These are phyloP conservation scores for Pangasius djambal DNA, from an alignment of 2,797 vertebrate genomes.

Conservation along the genomic window DNA sequence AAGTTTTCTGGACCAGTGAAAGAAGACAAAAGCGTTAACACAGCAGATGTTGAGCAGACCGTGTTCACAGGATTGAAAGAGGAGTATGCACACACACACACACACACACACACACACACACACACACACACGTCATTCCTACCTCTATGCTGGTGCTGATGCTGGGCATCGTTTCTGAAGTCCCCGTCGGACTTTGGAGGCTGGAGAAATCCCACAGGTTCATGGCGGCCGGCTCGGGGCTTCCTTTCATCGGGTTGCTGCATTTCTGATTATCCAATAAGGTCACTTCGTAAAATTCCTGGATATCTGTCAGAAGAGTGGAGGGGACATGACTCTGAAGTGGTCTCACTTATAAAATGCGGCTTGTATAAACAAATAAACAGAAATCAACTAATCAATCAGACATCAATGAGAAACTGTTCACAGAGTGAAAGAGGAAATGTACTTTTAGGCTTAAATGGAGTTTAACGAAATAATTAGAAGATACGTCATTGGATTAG, in stretches of 20 bases:
- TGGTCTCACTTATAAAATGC: background rate
- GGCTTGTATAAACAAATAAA: background rate
- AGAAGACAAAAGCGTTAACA: background rate
- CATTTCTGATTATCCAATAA: slow-evolving; percentile 93
- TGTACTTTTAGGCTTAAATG: too few relatives aligned
- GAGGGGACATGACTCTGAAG: too few relatives aligned
- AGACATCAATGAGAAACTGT: background rate
- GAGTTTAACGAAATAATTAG: too few relatives aligned
- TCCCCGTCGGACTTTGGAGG: slow-evolving; percentile 88
- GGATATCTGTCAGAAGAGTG: slow-evolving; percentile 83
- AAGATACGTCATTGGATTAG: too few relatives aligned
- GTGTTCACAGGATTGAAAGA: background rate
- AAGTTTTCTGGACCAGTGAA: background rate
- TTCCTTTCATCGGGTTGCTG: slow-evolving; percentile 77
- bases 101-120: background rate
- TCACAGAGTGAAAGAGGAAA: background rate
- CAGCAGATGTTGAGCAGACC: background rate
- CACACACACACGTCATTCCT: slow-evolving; percentile 47
- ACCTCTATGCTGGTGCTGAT: slow-evolving; percentile 94
- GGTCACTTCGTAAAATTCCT: slow-evolving; percentile 99
- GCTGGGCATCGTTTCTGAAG: slow-evolving; percentile 90
- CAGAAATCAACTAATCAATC: background rate
- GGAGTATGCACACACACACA: background rate
- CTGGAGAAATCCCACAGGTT: slow-evolving; percentile 94
- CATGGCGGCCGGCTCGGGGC: slow-evolving; percentile 79